Evolutionary conservation across 2,888 invertebrate genomes (phyloP), one percentile per base, ranked within the genome.

Genomic region (Thyatira batis): DNA sequence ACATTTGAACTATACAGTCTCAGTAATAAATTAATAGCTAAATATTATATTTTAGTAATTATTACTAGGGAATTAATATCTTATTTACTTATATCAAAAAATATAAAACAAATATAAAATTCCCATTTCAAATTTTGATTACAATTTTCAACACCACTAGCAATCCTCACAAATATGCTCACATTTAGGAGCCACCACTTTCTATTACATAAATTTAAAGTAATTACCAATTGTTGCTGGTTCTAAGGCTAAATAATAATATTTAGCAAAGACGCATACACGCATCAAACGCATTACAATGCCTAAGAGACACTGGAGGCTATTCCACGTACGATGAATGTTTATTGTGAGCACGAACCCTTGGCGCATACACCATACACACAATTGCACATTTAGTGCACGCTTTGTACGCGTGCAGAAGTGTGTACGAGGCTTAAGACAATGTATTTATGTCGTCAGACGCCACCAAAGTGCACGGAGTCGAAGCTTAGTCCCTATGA

Each of bases 381-480:
- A 48, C 28, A 48, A 48, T 48, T 28, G 48, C 48, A 20, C 48
- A 48, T 48, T 48, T 27, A 28, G 13, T n/a, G 48, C 48, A 48
- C 48, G 48, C 48, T 27, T 28, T 17, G 20, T 28, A 20, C 48
- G 28, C 48, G 28, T 48, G 48, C 48, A 28, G 13, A 39, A 39
- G 39, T 39, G 39, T n/a, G 17, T 39, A 39, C 39, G 17, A 39
- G 9, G 17, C 11, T 17, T 17, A 10, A 48, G 28, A 27, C 28
- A 27, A 48, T 48, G 44, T 20, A 44, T 44, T 44, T 44, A 44
- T 44, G 48, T 48, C 39, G 39, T 17, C 13, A 6, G 17, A 17
- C 39, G 39, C 39, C 27, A 48, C 48, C 8, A 20, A 48, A 48
- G 48, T 28, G 48, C 48, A 48, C 17, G 48, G 48, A 48, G 48